phyloP scores from a whole-genome alignment of 2,797 vertebrate genomes.

The Galagoides demidoff region DNA sequence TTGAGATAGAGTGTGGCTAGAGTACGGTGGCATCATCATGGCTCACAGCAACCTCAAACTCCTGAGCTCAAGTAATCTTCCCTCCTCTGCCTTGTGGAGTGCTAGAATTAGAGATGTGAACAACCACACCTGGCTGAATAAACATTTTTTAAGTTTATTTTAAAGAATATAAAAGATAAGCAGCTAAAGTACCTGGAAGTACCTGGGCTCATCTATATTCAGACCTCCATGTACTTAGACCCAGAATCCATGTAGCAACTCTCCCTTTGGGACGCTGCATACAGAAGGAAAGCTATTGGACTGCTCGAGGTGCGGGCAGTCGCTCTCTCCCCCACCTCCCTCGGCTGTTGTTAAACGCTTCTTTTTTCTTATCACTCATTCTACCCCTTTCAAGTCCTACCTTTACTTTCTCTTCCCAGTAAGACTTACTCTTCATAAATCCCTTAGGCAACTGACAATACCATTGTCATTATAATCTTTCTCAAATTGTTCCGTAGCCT shows the following conservation, averaged over 20 bases:
- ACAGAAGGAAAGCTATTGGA: background rate
- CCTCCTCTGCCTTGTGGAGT: background rate
- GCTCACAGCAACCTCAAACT: background rate
- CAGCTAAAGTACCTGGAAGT: background rate
- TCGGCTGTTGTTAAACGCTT: background rate
- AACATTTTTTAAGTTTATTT: background rate
- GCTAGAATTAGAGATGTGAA: background rate
- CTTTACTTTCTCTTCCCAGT: background rate
- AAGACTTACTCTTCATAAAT: background rate
- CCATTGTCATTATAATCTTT: background rate
- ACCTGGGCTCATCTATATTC: background rate
- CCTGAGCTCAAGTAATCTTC: background rate
- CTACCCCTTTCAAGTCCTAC: background rate
- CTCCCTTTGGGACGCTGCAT: background rate
- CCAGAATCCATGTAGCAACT: no score
- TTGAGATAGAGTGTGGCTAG: no score
- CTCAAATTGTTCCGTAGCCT: background rate
- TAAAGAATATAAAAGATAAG: background rate
- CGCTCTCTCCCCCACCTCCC: background rate
- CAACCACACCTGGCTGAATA: background rate
- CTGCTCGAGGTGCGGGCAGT: background rate
- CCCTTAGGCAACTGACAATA: background rate
- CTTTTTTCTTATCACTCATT: background rate
- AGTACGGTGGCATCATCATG: background rate
- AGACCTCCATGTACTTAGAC: background rate